A percentile compares a stretch with the other conserved stretches of the same genome.
These are phyloP conservation scores for Periparus ater DNA, from an alignment of 2,797 vertebrate species.

Conservation along the genomic window DNA sequence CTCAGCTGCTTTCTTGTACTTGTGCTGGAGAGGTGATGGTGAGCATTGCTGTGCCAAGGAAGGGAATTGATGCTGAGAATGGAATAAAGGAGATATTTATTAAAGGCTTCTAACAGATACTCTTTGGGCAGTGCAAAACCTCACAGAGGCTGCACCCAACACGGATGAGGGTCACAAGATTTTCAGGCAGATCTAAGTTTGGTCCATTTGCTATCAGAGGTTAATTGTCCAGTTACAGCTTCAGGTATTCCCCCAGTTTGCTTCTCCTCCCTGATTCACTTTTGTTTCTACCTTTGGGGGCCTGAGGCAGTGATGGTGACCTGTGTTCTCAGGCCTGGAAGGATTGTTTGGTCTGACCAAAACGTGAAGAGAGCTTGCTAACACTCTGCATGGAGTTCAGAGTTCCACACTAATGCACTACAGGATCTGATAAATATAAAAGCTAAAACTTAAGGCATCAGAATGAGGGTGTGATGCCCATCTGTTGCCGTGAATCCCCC, in stretches of 20 bases:
- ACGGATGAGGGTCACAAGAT: accelerated
- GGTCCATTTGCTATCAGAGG: neutral
- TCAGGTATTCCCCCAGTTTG: neutral
- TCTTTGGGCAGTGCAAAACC: neutral
- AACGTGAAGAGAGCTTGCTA: neutral
- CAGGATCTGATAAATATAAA: neutral
- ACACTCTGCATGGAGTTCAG: neutral
- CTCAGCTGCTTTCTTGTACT: neutral
- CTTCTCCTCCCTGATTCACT: too few relatives aligned
- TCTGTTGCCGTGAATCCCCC: neutral
- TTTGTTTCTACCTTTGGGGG: neutral
- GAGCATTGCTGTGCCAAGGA: neutral
- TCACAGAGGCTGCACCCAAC: neutral
- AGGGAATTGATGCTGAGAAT: neutral
- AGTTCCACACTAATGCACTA: neutral
- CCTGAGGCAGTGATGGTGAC: neutral
- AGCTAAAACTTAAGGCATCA: neutral
- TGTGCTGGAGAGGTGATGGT: neutral
- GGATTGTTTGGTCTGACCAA: neutral
- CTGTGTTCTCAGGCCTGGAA: neutral
- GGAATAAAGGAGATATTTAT: neutral
- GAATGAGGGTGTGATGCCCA: accelerated
- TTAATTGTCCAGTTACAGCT: neutral
- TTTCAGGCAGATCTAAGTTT: neutral
- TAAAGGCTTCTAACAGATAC: neutral